Conservation (phyloP, 2,888 invertebrate species). For the Cephus sareptanus region DNA sequence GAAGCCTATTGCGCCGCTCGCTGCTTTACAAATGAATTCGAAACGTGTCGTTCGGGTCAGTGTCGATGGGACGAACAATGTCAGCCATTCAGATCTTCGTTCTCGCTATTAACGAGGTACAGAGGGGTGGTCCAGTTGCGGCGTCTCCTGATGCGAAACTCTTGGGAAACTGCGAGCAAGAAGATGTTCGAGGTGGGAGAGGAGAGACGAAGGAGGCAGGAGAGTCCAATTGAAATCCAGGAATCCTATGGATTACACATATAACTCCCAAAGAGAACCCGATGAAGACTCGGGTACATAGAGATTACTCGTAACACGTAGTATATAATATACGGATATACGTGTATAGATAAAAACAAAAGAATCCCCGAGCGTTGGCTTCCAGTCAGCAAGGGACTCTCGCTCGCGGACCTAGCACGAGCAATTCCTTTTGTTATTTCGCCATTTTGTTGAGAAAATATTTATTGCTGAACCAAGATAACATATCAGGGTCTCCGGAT, state of each 20-base stretch:
- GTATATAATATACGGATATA: not conserved
- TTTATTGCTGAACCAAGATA: slow-evolving; percentile 63
- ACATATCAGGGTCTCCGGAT: slow-evolving; percentile 59
- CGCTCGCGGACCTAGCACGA: slow-evolving; percentile 30
- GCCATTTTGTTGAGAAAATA: slow-evolving; percentile 37
- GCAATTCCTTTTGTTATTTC: slow-evolving; percentile 39
- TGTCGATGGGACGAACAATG: not conserved
- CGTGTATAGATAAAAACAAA: not conserved
- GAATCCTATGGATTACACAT: not conserved
- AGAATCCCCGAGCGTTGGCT: slow-evolving; percentile 23
- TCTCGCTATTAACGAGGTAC: too few species aligned
- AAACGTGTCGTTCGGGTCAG: not conserved
- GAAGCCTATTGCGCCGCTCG: not conserved
- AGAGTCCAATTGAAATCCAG: not conserved
- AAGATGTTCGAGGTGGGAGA: not conserved
- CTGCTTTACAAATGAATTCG: not conserved
- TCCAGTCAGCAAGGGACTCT: slow-evolving; percentile 52
- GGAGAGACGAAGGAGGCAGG: not conserved
- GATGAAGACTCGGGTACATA: not conserved
- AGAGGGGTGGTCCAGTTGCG: too few species aligned
- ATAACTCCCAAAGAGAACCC: not conserved
- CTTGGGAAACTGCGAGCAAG: not conserved
- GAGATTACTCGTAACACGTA: not conserved
- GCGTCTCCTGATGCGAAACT: not conserved
- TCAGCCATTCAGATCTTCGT: not conserved